These are phyloP conservation scores for Bombus confusus DNA, from an alignment of 1,140 invertebrate species.

Conservation along the genomic window DNA sequence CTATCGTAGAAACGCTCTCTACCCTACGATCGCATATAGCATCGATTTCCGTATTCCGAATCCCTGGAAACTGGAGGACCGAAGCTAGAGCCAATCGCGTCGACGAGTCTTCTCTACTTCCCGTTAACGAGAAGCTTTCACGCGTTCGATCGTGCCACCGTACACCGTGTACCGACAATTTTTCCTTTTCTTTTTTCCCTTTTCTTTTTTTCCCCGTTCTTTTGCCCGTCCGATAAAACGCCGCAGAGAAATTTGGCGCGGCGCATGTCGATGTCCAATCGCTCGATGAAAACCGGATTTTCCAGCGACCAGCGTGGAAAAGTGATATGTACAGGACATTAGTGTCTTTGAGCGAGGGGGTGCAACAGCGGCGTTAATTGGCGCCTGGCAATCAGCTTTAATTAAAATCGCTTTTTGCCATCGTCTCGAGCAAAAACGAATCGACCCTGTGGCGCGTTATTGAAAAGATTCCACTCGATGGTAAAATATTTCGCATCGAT, in stretches of 20 bases:
- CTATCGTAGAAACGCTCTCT: not conserved
- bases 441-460: not conserved
- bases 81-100: not conserved
- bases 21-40: no score
- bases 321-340: conserved; percentile 26
- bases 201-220: not conserved
- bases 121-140: conserved; percentile 5
- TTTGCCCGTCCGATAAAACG: not conserved
- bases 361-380: conserved; percentile 26
- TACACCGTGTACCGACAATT: not conserved
- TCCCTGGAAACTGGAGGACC: not conserved
- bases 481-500: not conserved
- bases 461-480: not conserved
- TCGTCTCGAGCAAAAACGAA: not conserved
- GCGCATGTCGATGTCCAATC: not conserved
- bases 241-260: conserved; percentile 9
- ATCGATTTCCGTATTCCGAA: not conserved
- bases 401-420: conserved; percentile 38
- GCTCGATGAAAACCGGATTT: conserved; percentile 7
- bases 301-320: not conserved
- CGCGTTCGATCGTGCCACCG: not conserved
- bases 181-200: not conserved
- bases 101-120: not conserved
- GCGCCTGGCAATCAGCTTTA: conserved; percentile 37
- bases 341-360: not conserved